Conservation (phyloP, 2,113 vertebrate species). For the Varanus salvator region DNA sequence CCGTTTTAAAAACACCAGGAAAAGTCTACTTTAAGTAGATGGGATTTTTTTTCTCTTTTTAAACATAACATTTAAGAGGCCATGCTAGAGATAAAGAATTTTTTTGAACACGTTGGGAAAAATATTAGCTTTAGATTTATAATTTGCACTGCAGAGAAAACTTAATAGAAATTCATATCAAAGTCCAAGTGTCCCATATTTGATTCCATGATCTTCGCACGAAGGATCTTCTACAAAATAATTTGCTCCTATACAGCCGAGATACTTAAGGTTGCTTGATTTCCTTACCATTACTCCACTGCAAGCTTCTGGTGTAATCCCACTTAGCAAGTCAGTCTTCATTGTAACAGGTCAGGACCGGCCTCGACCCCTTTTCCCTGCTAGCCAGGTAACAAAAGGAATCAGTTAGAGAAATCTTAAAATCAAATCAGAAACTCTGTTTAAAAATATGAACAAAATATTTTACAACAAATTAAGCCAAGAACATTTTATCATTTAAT, state of each 20-base stretch:
- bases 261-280: slow-evolving; percentile 89
- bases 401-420: slow-evolving; percentile 92
- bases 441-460: slow-evolving; percentile 76
- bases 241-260: slow-evolving; percentile 95
- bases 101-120: slow-evolving; percentile 83
- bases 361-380: slow-evolving; percentile 95
- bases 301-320: slow-evolving; percentile 97
- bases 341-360: slow-evolving; percentile 94
- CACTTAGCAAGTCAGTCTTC: slow-evolving; percentile 98
- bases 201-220: slow-evolving; percentile 88
- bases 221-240: slow-evolving; percentile 88
- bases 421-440: slow-evolving; percentile 79
- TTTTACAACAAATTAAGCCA: slow-evolving; percentile 67
- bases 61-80: slow-evolving; percentile 83
- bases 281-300: slow-evolving; percentile 94
- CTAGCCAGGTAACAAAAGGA: slow-evolving; percentile 99
- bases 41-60: slow-evolving; percentile 69
- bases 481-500: slow-evolving; percentile 69
- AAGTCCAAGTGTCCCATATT: slow-evolving; percentile 88
- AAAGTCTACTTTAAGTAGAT: slow-evolving; percentile 87
- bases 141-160: slow-evolving; percentile 90
- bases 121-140: slow-evolving; percentile 88
- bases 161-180: slow-evolving; percentile 89
- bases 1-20: slow-evolving; percentile 79
- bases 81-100: slow-evolving; percentile 87